Evolutionary conservation across 2,888 invertebrate species (phyloP).

Genomic region (Torymus texanus): DNA sequence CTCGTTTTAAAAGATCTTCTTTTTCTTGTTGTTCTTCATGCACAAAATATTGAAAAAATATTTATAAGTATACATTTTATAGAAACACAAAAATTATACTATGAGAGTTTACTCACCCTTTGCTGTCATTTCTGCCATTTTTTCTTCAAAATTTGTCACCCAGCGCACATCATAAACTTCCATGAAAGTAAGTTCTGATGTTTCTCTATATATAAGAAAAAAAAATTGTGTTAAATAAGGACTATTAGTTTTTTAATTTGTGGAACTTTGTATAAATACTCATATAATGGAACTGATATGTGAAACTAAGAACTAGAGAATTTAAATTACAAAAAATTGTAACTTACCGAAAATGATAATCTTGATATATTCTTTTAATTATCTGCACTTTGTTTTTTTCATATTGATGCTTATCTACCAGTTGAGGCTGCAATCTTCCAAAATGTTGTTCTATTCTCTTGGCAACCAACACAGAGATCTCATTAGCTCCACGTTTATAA

Average conservation of each 20-base stretch:
- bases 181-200: conserved; percentile 74
- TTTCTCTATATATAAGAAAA: conserved; percentile 71
- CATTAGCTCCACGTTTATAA: conserved; percentile 74
- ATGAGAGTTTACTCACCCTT: conserved; percentile 70
- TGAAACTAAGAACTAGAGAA: too few relatives aligned
- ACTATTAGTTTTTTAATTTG: too few relatives aligned
- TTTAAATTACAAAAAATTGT: neutral
- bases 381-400: conserved; percentile 79
- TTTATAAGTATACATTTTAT: conserved; percentile 5
- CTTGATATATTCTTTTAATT: conserved; percentile 81
- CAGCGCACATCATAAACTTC: conserved; percentile 74
- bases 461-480: conserved; percentile 76
- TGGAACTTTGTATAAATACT: neutral
- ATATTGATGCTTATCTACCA: conserved; percentile 83
- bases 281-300: too few relatives aligned
- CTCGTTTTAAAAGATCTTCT: conserved; percentile 47
- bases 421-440: conserved; percentile 82
- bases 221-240: conserved; percentile 9
- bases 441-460: conserved; percentile 85
- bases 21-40: conserved; percentile 56
- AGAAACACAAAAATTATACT: conserved; percentile 3
- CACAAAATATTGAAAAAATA: conserved; percentile 38
- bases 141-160: conserved; percentile 74
- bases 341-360: conserved; percentile 80
- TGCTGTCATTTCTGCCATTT: conserved; percentile 69